These are phyloP conservation scores for Heterodera filipjevi DNA, from an alignment of 2,888 invertebrate species.

Conservation along the genomic window DNA sequence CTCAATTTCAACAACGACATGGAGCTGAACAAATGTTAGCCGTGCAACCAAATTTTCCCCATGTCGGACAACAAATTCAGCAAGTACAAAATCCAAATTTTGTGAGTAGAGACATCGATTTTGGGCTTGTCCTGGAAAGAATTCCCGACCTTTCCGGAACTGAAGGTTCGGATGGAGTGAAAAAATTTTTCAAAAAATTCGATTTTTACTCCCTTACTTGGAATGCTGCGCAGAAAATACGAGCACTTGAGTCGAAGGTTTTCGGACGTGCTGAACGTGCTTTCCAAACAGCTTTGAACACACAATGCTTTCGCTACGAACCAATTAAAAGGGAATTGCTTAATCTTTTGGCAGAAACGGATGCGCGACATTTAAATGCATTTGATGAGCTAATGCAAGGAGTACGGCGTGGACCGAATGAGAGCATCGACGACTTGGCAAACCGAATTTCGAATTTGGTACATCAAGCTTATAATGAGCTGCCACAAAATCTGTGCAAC, in stretches of 20 bases:
- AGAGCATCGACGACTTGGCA: conserved; percentile 11
- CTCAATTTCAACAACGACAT: too few relatives aligned
- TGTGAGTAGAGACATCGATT: not conserved
- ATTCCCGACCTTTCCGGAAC: not conserved
- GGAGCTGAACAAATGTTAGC: not conserved
- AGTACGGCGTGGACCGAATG: not conserved
- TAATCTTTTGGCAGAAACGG: not conserved
- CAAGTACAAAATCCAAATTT: not conserved
- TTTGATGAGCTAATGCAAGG: conserved; percentile 12
- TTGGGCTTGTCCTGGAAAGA: not conserved
- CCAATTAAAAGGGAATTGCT: not conserved
- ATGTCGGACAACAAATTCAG: not conserved
- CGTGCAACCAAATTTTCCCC: not conserved
- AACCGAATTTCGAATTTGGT: conserved; percentile 12
- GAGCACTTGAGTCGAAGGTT: not conserved
- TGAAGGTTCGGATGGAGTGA: not conserved
- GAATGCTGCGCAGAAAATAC: not conserved
- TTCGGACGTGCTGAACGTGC: conserved; percentile 17
- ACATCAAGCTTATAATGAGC: not conserved
- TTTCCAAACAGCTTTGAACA: not conserved
- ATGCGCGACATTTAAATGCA: not conserved
- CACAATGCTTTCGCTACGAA: not conserved
- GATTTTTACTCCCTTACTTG: not conserved
- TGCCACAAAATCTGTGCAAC: not conserved
- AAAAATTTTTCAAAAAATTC: conserved; percentile 7